Base-by-base conservation (phyloP, 2,797 vertebrate genomes). In the Pangasius mekongensis region DNA sequence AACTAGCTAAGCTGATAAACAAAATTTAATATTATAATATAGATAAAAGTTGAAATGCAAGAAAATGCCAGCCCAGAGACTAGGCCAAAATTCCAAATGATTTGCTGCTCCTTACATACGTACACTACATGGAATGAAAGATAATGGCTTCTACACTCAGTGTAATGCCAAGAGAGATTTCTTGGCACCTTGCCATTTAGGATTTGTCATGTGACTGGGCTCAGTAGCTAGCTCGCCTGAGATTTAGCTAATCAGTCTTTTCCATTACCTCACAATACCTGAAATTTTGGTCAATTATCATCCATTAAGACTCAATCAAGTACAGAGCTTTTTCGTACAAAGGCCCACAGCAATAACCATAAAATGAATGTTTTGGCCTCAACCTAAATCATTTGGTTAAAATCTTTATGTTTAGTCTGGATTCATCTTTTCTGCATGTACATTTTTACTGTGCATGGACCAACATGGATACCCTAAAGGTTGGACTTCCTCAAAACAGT, bases 161-260 rank as follows among this genome's bases (percentile, higher is more conserved):
- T 82, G 30, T n/a, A 56, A 27, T n/a, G 10, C 56, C 54, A 39
- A 60, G 33, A 80, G 30, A 14, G 10, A 22, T 81, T 56, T 39
- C 56, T 81, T 39, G 10, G 4, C 58, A 62, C 58, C 24, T 62
- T 62, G 36, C 14, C 36, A 62, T 82, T 62, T 18, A 43, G 16
- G 5, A 64, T 64, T 83, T 62, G 33, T 64, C 39, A 43, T 47
- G 58, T 83, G 56, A 27, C 27, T 62, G 10, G 10, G 36, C 39
- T 47, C 58, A 39, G 78, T 39, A 60, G 78, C 49, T 58, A 39
- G 20, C 33, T 54, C 6, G 27, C 13, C 74, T 82, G 33, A 16
- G 58, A 58, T 62, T 62, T 60, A 82, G 22, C 78, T 82, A 43
- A 62, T 60, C 80, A 62, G 22, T 43, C 22, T 62, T 82, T 43